phyloP scores from a whole-genome alignment of 2,113 vertebrate species.

The Pollimyrus isidori region DNA sequence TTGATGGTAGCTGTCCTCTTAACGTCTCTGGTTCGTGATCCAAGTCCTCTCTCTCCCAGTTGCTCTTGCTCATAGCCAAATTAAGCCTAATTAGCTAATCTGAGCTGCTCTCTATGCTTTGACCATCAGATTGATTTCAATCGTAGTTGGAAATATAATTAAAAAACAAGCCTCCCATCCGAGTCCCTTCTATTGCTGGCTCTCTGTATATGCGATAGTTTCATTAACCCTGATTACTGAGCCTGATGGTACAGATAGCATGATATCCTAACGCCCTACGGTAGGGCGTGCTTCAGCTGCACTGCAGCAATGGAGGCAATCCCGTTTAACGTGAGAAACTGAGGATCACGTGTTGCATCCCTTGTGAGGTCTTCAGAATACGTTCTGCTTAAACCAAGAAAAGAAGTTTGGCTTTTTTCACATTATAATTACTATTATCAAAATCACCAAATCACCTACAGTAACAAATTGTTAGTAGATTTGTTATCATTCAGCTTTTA shows the following conservation, averaged over 20 bases:
- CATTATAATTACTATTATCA: not conserved
- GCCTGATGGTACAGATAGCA: not conserved
- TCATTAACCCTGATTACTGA: slow-evolving; percentile 14
- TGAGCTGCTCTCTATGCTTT: not conserved
- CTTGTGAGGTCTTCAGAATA: not conserved
- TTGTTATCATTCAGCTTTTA: not conserved
- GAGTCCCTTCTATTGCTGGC: not conserved
- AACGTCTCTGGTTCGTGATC: not conserved
- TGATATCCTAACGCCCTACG: not conserved
- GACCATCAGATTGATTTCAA: not conserved
- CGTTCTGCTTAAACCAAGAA: not conserved
- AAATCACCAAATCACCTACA: not conserved
- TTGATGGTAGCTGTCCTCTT: not conserved
- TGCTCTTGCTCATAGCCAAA: not conserved
- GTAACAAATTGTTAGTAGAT: not conserved
- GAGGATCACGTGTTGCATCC: not conserved
- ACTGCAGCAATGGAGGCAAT: not conserved
- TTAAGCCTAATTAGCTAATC: not conserved
- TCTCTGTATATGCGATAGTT: not conserved
- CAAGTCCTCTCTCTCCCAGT: not conserved
- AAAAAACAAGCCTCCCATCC: not conserved
- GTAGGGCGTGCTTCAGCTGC: not conserved
- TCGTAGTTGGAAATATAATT: not conserved
- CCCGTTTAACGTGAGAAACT: not conserved
- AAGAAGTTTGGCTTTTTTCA: not conserved